Conservation (phyloP, 2,797 vertebrate genomes). For the Clarias pachynema region DNA sequence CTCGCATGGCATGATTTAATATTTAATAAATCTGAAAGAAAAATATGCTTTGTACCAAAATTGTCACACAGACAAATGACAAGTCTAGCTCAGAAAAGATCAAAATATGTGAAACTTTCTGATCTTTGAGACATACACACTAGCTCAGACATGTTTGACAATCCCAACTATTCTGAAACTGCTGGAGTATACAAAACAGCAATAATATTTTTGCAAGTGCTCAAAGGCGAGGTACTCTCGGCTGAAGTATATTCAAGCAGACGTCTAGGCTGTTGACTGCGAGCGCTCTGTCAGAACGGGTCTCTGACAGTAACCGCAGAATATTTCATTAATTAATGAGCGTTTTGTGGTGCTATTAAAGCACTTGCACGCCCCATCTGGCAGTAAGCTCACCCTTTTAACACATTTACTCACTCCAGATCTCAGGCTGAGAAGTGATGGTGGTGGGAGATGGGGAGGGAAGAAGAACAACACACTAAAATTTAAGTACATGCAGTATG, state of each 20-base stretch:
- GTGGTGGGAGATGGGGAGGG: constrained; percentile 29
- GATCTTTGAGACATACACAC: constrained; percentile 42
- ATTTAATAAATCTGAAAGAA: constrained; percentile 57
- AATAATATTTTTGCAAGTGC: constrained; percentile 28
- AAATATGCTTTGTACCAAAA: constrained; percentile 37
- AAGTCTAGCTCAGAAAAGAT: constrained; percentile 24
- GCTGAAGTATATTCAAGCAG: constrained; percentile 56
- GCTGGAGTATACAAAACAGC: constrained; percentile 39
- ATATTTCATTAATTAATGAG: constrained; percentile 77
- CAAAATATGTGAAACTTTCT: constrained; percentile 31
- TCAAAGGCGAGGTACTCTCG: constrained; percentile 30
- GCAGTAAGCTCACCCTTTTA: constrained; percentile 63
- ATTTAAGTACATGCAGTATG: constrained; percentile 12
- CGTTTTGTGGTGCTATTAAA: constrained; percentile 70
- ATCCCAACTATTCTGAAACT: constrained; percentile 42
- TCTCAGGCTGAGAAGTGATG: constrained; percentile 48
- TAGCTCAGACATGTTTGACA: constrained; percentile 30
- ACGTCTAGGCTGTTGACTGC: constrained; percentile 52
- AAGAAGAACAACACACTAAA: constrained; percentile 34
- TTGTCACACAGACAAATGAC: constrained; percentile 40
- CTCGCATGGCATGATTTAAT: constrained; percentile 55
- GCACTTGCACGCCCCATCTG: constrained; percentile 63
- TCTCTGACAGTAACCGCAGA: constrained; percentile 67
- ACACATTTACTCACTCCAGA: constrained; percentile 56
- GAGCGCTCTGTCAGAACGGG: constrained; percentile 64